Base-by-base conservation (phyloP, 2,797 vertebrate species). In the Taenioides sp. region DNA sequence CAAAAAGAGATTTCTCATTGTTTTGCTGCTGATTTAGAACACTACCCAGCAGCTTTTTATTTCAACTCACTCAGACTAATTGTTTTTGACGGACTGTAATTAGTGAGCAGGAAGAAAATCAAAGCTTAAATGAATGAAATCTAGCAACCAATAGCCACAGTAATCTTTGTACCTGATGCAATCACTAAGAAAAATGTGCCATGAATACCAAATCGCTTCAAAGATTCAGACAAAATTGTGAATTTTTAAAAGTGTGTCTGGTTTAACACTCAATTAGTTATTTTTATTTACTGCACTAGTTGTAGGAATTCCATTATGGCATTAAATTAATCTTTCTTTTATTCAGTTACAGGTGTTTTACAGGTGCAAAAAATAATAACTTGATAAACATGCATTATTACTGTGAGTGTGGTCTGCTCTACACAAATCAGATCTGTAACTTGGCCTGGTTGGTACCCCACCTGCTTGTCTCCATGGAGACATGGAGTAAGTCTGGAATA, bases 21-120 rank as follows among this genome's bases (percentile, higher is more conserved):
- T 71, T 78, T 80, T 76, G 37, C 34, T 72, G 62, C 43, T 5
- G n/a, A 70, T 80, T 80, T 80, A 65, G 57, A 49, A 75, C 59
- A 73, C 59, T 73, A 73, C 60, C 20, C 17, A 77, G 62, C 34
- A 70, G 52, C 55, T 78, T 91, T 47, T 72, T 60, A 72, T 78
- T 83, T 77, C 69, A 77, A 61, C 75, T 62, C 0, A 20, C 47
- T 59, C 65, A 28, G 47, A 61, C 69, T 80, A 82, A 86, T 86
- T 78, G 75, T 84, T 84, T 82, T 62, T 80, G 64, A 83, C 72
- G 69, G 71, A 69, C 69, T 77, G 17, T 82, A 85, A 78, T 89
- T 84, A 75, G 69, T 25, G 69, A 69, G 65, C 27, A 67, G 68
- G 63, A 75, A 76, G 66, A n/a, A 80, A 86, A 87, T 81, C 74